Conservation (phyloP, 2,113 vertebrate genomes). For the Forbesichthys agassizii region DNA sequence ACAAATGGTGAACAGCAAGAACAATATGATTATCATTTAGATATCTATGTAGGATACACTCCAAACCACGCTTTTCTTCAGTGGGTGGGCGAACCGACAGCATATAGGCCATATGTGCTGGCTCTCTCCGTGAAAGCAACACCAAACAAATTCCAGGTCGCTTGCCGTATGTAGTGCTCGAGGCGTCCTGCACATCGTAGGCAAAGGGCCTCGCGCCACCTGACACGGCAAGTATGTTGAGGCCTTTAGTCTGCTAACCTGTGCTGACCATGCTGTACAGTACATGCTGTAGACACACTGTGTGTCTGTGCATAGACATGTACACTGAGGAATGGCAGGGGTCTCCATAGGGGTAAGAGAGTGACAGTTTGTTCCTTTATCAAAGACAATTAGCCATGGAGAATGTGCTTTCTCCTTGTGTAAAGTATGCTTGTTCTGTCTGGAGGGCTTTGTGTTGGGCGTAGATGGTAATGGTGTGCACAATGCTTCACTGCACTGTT, state of each 20-base stretch:
- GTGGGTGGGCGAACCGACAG: too few species aligned
- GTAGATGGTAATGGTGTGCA: conserved; percentile 32
- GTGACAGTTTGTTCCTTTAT: background rate
- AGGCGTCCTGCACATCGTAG: too few species aligned
- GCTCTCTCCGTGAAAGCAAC: too few species aligned
- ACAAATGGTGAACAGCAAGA: too few species aligned
- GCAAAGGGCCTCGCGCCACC: too few species aligned
- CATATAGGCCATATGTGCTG: too few species aligned
- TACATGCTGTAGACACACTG: background rate
- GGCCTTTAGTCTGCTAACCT: background rate
- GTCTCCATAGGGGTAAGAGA: conserved; percentile 9
- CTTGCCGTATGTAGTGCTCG: too few species aligned
- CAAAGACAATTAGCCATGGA: background rate
- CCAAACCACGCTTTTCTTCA: too few species aligned
- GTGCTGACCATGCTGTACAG: background rate
- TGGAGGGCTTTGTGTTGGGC: conserved; percentile 24
- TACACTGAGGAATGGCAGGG: conserved; percentile 1
- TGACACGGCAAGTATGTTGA: too few species aligned
- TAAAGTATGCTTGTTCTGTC: conserved; percentile 19
- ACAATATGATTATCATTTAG: too few species aligned
- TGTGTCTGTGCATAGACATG: background rate
- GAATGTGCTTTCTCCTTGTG: conserved; percentile 10
- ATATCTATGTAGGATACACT: too few species aligned
- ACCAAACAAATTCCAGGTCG: too few species aligned
- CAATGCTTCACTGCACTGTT: conserved; percentile 29